Percentiles rank a stretch among this genome's conserved stretches.
phyloP scores from a whole-genome alignment of 2,888 invertebrate genomes.

The Caenorhabditis sp. region DNA sequence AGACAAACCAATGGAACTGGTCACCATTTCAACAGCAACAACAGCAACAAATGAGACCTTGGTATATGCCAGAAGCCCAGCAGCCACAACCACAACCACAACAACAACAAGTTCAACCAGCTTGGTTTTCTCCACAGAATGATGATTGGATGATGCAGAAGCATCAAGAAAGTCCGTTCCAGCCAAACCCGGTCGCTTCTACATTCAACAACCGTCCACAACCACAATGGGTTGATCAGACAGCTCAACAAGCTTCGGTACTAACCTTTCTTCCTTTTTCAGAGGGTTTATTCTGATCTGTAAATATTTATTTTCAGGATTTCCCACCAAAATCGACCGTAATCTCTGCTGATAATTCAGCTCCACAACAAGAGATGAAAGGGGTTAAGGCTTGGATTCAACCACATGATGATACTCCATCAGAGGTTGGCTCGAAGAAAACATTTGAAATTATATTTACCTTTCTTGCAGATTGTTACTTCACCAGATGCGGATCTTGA shows the following conservation, averaged over 20 bases:
- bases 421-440: neutral
- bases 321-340: slow-evolving; percentile 15
- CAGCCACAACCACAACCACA: neutral
- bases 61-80: slow-evolving; percentile 20
- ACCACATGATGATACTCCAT: slow-evolving; percentile 4
- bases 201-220: neutral
- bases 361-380: slow-evolving; percentile 1
- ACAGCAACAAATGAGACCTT: slow-evolving; percentile 5
- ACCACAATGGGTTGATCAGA: slow-evolving; percentile 12
- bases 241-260: slow-evolving; percentile 1
- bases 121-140: slow-evolving; percentile 11
- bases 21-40: slow-evolving; percentile 17
- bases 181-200: slow-evolving; percentile 33
- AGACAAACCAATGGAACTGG: neutral
- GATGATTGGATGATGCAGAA: slow-evolving; percentile 30
- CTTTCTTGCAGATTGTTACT: slow-evolving; percentile 5
- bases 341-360: slow-evolving; percentile 7
- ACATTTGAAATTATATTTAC: no score
- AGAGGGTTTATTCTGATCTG: neutral
- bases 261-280: neutral
- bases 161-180: slow-evolving; percentile 23
- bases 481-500: slow-evolving; percentile 32
- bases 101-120: neutral
- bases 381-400: slow-evolving; percentile 10
- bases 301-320: neutral